phyloP scores from a whole-genome alignment of 2,888 invertebrate species.

The Doris montereyensis region DNA sequence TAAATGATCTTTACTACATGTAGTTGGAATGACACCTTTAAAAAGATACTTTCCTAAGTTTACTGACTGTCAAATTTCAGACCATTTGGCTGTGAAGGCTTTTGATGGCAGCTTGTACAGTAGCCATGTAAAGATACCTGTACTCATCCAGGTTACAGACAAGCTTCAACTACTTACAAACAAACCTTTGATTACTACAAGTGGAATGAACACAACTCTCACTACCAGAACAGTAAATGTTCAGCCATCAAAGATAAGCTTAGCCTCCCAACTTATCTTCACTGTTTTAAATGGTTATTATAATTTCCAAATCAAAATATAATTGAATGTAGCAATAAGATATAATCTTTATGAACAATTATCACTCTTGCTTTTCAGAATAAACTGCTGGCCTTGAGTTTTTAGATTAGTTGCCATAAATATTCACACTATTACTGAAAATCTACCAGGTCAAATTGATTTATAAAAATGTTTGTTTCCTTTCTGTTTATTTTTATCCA shows the following conservation, averaged over 20 bases:
- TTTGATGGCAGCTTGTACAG: conserved; percentile 56
- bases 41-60: neutral
- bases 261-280: neutral
- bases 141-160: conserved; percentile 46
- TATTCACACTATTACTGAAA: too few relatives aligned
- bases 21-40: too few relatives aligned
- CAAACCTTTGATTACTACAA: conserved; percentile 48
- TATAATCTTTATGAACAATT: too few relatives aligned
- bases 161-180: conserved; percentile 47
- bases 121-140: conserved; percentile 44
- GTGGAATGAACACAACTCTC: conserved; percentile 48
- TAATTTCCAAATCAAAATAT: too few relatives aligned
- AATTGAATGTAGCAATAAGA: too few relatives aligned
- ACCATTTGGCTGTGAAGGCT: conserved; percentile 48
- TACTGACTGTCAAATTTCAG: conserved; percentile 43
- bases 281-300: conserved; percentile 27
- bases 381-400: too few relatives aligned
- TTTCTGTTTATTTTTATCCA: too few relatives aligned
- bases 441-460: too few relatives aligned
- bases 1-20: too few relatives aligned
- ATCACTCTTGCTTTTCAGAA: too few relatives aligned
- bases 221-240: conserved; percentile 43
- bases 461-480: too few relatives aligned
- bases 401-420: too few relatives aligned
- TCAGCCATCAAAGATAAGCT: neutral